Evolutionary conservation across 2,797 vertebrate genomes (phyloP), one percentile per base, ranked within the genome.

Genomic region (Gymnoscopelus microlampas): DNA sequence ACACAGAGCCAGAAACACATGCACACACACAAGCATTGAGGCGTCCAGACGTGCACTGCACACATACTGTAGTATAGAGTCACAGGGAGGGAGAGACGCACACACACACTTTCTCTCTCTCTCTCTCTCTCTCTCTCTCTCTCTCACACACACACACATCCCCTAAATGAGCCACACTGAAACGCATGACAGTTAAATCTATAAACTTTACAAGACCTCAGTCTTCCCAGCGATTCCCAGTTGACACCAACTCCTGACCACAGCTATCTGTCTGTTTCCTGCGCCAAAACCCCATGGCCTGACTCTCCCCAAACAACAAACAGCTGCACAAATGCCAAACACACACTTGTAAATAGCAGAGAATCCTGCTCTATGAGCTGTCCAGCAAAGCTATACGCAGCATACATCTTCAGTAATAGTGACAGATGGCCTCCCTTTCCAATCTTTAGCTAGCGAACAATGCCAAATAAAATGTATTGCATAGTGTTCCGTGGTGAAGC

Each of bases 201-300:
- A 55, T 71, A 77, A 86, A 76, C 53, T 55, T 23, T 24, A 23
- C 19, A 55, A 55, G 67, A 71, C 68, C 73, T 82, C 63, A 57
- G 2, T 56, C 64, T 71, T 64, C 73, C 66, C 26, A 7, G 26
- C 74, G 70, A 19, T 71, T 72, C 64, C 39, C 39, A 44, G 39
- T 44, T 73, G 48, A 70, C 63, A 60, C 64, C 26, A 29, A 60
- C 48, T 68, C 60, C 3, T 44, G 5, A 58, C 81, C 79, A 70
- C 78, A 85, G 68, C 78, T 44, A 15, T 11, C 44, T 39, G 51
- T 73, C 56, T 85, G 73, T 81, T 51, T 87, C 81, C 53, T 24
- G 49, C 32, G 65, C 24, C n/a, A 32, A 84, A 82, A 81, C 79
- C 81, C 74, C 81, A 81, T 50, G 66, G 78, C 68, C 71, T 84